phyloP scores from a whole-genome alignment of 2,888 invertebrate species.

The Drosophila heteroneura region DNA sequence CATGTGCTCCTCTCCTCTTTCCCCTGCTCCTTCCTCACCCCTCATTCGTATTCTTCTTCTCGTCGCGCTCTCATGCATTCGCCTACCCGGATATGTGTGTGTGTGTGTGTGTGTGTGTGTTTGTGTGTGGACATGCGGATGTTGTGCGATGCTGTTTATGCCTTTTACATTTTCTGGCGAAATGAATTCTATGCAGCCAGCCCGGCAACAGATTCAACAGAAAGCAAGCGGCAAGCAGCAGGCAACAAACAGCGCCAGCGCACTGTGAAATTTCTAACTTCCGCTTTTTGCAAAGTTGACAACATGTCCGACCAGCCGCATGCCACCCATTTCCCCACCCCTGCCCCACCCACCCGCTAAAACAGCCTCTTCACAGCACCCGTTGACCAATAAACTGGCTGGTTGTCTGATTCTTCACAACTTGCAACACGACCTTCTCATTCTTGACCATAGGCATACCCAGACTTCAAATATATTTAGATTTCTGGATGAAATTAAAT shows the following conservation, averaged over 20 bases:
- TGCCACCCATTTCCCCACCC: background rate
- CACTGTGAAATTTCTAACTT: slow-evolving; percentile 79
- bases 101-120: slow-evolving; percentile 20
- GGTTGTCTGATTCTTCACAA: slow-evolving; percentile 14
- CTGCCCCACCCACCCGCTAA: background rate
- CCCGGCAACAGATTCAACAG: slow-evolving; percentile 1
- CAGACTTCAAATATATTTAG: background rate
- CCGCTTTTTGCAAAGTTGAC: slow-evolving; percentile 78
- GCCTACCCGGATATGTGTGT: slow-evolving; percentile 40
- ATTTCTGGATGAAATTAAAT: background rate
- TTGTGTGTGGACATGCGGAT: slow-evolving; percentile 60
- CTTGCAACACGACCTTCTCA: background rate
- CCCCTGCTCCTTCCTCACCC: background rate
- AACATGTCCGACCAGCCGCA: slow-evolving; percentile 63
- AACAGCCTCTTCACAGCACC: background rate
- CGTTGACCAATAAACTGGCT: slow-evolving; percentile 8
- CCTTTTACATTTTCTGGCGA: slow-evolving; percentile 77
- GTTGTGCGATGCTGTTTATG: slow-evolving; percentile 77
- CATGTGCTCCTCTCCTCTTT: slow-evolving; percentile 3
- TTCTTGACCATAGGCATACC: background rate
- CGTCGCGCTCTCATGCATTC: slow-evolving; percentile 63
- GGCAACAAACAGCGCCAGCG: slow-evolving; percentile 29
- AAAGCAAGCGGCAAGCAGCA: slow-evolving; percentile 2
- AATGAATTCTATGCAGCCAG: slow-evolving; percentile 70
- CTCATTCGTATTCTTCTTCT: background rate